Evolutionary conservation across 1,140 invertebrate genomes (phyloP).

Genomic region (Megalopta genalis): DNA sequence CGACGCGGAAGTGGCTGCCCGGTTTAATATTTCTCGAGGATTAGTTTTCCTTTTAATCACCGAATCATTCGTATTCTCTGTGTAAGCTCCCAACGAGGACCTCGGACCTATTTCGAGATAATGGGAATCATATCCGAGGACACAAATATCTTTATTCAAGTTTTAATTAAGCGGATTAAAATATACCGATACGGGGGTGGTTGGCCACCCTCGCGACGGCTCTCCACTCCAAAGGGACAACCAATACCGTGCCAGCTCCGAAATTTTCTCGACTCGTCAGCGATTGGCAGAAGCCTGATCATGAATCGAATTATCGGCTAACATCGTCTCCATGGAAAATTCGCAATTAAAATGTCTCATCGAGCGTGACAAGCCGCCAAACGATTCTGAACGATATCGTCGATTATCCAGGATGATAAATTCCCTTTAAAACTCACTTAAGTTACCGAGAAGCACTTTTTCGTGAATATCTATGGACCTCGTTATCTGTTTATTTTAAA

Average conservation of each 20-base stretch:
- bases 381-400: background rate
- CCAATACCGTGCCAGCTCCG: conserved; percentile 3
- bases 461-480: background rate
- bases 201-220: no score
- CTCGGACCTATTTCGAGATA: background rate
- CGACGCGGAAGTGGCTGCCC: background rate
- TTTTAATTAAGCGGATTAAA: conserved; percentile 41
- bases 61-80: no score
- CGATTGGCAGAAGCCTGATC: background rate
- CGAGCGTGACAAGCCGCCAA: background rate
- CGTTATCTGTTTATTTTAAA: background rate
- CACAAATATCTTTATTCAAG: conserved; percentile 28
- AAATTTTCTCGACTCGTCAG: conserved; percentile 13
- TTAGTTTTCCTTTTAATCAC: background rate
- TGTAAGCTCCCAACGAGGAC: background rate
- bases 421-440: background rate
- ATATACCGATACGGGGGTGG: background rate
- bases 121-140: background rate
- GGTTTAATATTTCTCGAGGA: background rate
- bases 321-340: background rate
- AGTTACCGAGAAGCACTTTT: background rate
- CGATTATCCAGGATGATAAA: no score
- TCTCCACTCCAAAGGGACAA: background rate
- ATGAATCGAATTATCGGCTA: conserved; percentile 21
- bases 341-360: conserved; percentile 31